These are phyloP conservation scores for Pedetes capensis DNA, from an alignment of 2,113 vertebrate genomes.

Conservation along the genomic window DNA sequence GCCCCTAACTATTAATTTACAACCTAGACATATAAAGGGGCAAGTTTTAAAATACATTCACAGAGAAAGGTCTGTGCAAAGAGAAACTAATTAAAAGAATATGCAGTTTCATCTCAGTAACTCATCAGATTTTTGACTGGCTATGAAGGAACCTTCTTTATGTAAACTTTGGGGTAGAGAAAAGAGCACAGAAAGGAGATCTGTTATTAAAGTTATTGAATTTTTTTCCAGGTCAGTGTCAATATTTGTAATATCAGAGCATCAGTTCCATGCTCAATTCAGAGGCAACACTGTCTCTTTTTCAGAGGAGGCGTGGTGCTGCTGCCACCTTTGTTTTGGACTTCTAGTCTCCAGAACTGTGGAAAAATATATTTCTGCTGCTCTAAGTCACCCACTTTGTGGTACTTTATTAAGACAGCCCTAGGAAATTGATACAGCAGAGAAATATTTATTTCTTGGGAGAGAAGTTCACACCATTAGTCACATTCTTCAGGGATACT, in stretches of 20 bases:
- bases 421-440: neutral
- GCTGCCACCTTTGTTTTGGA: neutral
- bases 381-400: neutral
- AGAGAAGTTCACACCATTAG: neutral
- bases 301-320: neutral
- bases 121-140: neutral
- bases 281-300: constrained; percentile 59
- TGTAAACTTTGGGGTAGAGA: neutral
- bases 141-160: neutral
- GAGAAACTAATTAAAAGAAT: neutral
- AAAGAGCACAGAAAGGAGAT: constrained; percentile 16
- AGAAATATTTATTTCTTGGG: neutral
- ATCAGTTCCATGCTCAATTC: constrained; percentile 59
- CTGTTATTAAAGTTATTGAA: constrained; percentile 57
- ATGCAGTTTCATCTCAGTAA: constrained; percentile 22
- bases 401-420: neutral
- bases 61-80: constrained; percentile 15
- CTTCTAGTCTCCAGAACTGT: neutral
- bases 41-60: neutral
- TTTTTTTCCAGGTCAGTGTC: constrained; percentile 29
- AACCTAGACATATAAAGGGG: neutral
- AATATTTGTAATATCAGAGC: constrained; percentile 66
- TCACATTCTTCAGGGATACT: neutral
- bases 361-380: neutral
- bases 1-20: neutral